A percentile compares a stretch with the other conserved stretches of the same genome.
Conservation (phyloP, 2,113 vertebrate genomes). For the Urocolius indicus region DNA sequence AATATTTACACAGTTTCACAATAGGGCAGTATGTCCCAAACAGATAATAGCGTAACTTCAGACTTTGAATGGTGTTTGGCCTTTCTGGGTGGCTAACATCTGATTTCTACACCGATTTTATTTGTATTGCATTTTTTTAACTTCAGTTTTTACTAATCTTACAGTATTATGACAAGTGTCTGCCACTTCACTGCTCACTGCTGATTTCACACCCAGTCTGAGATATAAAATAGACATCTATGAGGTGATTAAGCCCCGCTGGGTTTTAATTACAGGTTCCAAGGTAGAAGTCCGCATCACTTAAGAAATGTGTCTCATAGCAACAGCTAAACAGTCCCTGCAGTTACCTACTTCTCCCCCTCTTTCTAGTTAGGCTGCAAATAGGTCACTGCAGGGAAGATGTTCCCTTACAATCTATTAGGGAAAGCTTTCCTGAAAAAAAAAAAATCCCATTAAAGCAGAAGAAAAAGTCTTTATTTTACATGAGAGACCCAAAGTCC, state of each 20-base stretch:
- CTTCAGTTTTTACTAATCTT: background rate
- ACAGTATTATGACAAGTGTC: background rate
- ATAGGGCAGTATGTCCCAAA: background rate
- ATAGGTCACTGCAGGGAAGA: background rate
- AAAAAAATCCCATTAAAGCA: background rate
- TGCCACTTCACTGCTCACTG: background rate
- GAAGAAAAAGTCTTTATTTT: background rate
- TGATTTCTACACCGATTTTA: background rate
- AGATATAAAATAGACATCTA: background rate
- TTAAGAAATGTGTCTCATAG: background rate
- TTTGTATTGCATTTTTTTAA: background rate
- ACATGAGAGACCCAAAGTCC: background rate
- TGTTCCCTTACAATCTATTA: background rate
- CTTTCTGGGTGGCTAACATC: background rate
- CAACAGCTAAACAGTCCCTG: background rate
- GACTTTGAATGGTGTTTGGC: background rate
- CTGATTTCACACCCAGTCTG: background rate
- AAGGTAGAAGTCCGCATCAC: background rate
- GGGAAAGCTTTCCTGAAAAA: background rate
- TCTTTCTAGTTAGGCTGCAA: background rate
- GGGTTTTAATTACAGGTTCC: slow-evolving; percentile 18
- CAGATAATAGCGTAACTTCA: slow-evolving; percentile 41
- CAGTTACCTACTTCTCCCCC: background rate
- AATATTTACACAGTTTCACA: slow-evolving; percentile 57
- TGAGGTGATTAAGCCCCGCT: background rate